Evolutionary conservation across 2,888 invertebrate species (phyloP), one percentile per base, ranked within the genome.

Genomic region (Heliconius ismenius): DNA sequence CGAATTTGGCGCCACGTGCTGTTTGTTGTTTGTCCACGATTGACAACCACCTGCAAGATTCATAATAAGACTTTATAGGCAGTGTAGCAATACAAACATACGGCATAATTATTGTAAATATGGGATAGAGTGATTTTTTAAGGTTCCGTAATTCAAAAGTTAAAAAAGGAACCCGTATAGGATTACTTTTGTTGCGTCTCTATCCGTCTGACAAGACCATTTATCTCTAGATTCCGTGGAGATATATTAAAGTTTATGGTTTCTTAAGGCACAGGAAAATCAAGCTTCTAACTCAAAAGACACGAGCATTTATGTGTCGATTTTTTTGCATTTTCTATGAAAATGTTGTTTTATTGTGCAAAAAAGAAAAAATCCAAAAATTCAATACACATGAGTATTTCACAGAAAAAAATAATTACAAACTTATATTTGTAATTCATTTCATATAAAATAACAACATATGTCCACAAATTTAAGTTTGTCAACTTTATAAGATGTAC

Each of bases 1-100:
- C 88, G 86, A 89, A 88, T 88, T 86, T 84, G 88, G 86, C 85
- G 88, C 90, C 93, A 93, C 92, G 93, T 93, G 92, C 89, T 87
- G 85, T 90, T 93, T 87, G 85, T 90, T 93, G 92, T 93, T 92
- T 91, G 90, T 90, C 86, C 84, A 84, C 85, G 79, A 74, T 81
- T 78, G 83, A 80, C 79, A 80, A 84, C 83, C 85, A 87, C 84
- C 83, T 86, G 85, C 81, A 77, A 79, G 82, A 84, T 83, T 84
- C 72, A 64, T 81, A 79, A 79, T 77, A 78, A 65, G 54, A 76
- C 58, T 80, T 75, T 70, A 26, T 77, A n/a, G 32, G n/a, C 32
- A 32, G 11, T 10, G 13, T 13, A 69, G 75, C 63, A 36, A 67
- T 21, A 32, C 15, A 9, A 58, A 54, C 58, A 18, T 26, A 3